Evolutionary conservation across 2,888 invertebrate genomes (phyloP).

Genomic region (Hymenopus coronatus): DNA sequence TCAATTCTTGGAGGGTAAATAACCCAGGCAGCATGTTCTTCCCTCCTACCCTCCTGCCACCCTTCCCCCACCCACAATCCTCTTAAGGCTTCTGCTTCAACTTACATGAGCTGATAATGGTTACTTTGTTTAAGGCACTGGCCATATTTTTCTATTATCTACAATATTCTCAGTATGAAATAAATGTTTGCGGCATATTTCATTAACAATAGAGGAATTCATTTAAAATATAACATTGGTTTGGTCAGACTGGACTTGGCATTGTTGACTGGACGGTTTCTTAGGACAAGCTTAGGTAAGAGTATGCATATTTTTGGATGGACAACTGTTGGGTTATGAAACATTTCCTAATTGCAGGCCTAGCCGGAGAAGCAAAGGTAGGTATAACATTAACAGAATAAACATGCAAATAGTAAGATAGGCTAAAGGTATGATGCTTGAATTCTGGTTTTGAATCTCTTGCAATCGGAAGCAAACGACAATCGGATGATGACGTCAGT

Average conservation of each 20-base stretch:
- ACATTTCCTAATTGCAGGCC: too few species aligned
- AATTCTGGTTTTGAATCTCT: too few species aligned
- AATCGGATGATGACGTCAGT: too few species aligned
- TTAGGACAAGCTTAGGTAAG: background rate
- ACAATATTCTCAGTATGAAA: background rate
- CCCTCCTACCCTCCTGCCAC: background rate
- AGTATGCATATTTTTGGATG: too few species aligned
- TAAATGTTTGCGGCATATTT: background rate
- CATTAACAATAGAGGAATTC: too few species aligned
- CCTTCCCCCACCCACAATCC: background rate
- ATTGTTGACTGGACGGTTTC: background rate
- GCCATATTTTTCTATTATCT: background rate
- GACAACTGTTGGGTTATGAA: too few species aligned
- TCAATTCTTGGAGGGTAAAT: constrained; percentile 26
- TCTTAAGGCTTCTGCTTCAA: background rate
- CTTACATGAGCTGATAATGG: background rate
- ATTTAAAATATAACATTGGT: too few species aligned
- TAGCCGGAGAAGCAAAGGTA: too few species aligned
- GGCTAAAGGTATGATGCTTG: too few species aligned
- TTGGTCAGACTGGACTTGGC: background rate
- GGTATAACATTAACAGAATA: too few species aligned
- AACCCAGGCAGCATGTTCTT: constrained; percentile 11
- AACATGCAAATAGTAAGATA: too few species aligned
- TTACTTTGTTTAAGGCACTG: background rate
- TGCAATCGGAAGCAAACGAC: too few species aligned